Percentiles rank a stretch among this genome's conserved stretches.
Evolutionary conservation across 2,888 invertebrate species (phyloP).

Genomic region (Tachina fera): DNA sequence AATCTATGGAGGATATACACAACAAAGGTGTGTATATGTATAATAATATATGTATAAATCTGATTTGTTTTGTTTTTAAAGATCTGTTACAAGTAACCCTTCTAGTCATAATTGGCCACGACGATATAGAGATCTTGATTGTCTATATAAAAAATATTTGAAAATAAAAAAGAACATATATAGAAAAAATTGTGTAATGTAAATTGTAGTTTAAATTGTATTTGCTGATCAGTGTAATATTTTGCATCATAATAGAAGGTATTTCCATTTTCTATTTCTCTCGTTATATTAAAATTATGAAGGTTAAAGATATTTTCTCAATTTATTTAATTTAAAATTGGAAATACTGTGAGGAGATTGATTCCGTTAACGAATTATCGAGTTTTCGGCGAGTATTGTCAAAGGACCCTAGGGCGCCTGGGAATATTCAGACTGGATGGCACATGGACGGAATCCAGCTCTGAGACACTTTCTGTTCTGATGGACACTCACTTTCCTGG

Average conservation of each 20-base stretch:
- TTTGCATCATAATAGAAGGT: neutral
- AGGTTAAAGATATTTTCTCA: too few relatives aligned
- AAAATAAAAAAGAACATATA: slow-evolving; percentile 62
- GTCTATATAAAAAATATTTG: slow-evolving; percentile 76
- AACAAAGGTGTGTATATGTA: slow-evolving; percentile 17
- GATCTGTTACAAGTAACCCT: slow-evolving; percentile 82
- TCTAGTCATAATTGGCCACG: slow-evolving; percentile 82
- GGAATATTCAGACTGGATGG: too few relatives aligned
- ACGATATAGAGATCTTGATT: slow-evolving; percentile 82
- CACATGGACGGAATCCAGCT: too few relatives aligned
- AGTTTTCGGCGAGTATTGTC: too few relatives aligned
- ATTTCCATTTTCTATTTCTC: too few relatives aligned
- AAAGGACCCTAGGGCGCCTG: too few relatives aligned
- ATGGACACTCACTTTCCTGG: too few relatives aligned
- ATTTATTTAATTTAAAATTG: too few relatives aligned
- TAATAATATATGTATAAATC: slow-evolving; percentile 40
- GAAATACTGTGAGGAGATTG: too few relatives aligned
- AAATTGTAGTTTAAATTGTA: slow-evolving; percentile 46
- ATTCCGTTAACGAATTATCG: too few relatives aligned
- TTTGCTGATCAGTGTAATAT: slow-evolving; percentile 43
- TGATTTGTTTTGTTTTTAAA: slow-evolving; percentile 75
- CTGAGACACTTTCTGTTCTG: too few relatives aligned
- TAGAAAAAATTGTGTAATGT: slow-evolving; percentile 64
- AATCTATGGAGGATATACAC: slow-evolving; percentile 55
- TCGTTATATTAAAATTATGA: too few relatives aligned